phyloP scores from a whole-genome alignment of 2,113 vertebrate genomes.

The Eclectus roratus region DNA sequence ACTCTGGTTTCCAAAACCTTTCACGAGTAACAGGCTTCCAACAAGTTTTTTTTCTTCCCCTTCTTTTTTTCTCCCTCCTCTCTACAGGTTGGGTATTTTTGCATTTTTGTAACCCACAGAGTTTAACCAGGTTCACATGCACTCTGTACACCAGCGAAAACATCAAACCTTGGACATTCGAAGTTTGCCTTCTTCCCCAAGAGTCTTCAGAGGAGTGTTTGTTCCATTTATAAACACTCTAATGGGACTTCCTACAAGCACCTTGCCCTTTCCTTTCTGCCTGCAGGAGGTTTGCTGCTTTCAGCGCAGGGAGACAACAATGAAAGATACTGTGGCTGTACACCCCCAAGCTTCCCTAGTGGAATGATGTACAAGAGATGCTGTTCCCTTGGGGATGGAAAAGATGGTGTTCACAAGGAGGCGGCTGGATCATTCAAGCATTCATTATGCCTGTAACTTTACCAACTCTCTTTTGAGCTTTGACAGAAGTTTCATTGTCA shows the following conservation, averaged over 20 bases:
- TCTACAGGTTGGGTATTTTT: neutral
- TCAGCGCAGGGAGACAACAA: neutral
- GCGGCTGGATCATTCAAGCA: neutral
- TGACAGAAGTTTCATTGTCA: neutral
- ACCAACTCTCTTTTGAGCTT: neutral
- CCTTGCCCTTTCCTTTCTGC: conserved; percentile 36
- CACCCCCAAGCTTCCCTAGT: neutral
- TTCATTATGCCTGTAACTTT: neutral
- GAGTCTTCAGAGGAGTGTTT: neutral
- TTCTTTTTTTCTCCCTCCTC: fast-evolving
- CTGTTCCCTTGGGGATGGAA: conserved; percentile 9
- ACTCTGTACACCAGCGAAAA: neutral
- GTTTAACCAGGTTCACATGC: neutral
- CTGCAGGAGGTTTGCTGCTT: neutral
- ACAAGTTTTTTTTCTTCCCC: neutral
- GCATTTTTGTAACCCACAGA: neutral
- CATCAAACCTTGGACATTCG: neutral
- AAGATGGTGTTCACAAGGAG: neutral
- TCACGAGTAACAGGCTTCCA: neutral
- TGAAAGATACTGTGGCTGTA: neutral
- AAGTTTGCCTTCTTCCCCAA: neutral
- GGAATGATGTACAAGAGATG: neutral
- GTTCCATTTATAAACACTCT: conserved; percentile 16
- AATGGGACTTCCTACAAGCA: conserved; percentile 36
- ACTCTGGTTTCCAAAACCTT: neutral